These are phyloP conservation scores for Dicerorhinus sumatrensis DNA, from an alignment of 2,113 vertebrate genomes.

Conservation along the genomic window DNA sequence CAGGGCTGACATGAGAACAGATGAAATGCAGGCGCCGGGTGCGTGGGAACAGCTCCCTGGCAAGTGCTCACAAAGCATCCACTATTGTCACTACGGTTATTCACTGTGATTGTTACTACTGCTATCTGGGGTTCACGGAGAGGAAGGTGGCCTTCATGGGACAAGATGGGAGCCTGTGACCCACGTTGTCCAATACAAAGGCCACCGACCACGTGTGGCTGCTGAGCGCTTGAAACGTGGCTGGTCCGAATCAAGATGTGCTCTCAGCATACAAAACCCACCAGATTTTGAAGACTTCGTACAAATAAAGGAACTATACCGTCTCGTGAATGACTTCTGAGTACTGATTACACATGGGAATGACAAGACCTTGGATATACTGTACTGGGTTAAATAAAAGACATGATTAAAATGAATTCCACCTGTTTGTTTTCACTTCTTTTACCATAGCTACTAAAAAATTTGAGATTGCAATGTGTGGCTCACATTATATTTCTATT, in stretches of 20 bases:
- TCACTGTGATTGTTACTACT: not conserved
- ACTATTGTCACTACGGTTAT: not conserved
- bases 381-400: not conserved
- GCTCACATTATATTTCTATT: not conserved
- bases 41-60: not conserved
- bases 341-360: not conserved
- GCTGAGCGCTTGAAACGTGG: not conserved
- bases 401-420: not conserved
- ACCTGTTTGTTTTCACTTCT: not conserved
- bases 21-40: fast-evolving
- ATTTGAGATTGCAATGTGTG: not conserved
- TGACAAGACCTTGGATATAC: not conserved
- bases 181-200: not conserved
- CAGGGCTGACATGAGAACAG: not conserved
- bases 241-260: not conserved
- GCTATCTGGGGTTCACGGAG: not conserved
- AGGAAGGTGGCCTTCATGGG: not conserved
- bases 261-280: fast-evolving
- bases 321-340: not conserved
- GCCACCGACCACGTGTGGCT: not conserved
- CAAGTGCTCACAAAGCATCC: not conserved
- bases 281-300: not conserved
- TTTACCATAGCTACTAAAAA: not conserved
- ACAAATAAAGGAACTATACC: not conserved
- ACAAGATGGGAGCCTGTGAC: not conserved